These are phyloP conservation scores for Gephyroberyx darwinii DNA, from an alignment of 2,797 vertebrate species.

Conservation along the genomic window DNA sequence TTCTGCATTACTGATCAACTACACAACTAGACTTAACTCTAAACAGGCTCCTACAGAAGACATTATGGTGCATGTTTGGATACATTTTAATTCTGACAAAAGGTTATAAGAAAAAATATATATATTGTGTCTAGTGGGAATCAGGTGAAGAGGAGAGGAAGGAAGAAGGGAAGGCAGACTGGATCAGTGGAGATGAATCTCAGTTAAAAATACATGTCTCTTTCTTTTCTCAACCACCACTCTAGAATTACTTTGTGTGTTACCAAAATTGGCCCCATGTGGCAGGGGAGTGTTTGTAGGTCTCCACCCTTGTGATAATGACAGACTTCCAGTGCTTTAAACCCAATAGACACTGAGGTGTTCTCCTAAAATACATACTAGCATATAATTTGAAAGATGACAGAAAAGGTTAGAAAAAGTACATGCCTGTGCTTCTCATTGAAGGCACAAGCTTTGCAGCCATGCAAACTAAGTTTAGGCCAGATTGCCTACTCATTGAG, in stretches of 20 bases:
- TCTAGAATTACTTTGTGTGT: slow-evolving; percentile 59
- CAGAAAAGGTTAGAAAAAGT: slow-evolving; percentile 13
- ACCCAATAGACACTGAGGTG: slow-evolving; percentile 26
- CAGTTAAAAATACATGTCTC: slow-evolving; percentile 50
- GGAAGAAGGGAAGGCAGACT: not conserved
- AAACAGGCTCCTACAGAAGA: no score
- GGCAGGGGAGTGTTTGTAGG: slow-evolving; percentile 50
- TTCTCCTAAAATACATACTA: slow-evolving; percentile 27
- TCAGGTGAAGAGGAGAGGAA: not conserved
- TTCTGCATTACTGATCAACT: no score
- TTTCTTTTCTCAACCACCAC: slow-evolving; percentile 54
- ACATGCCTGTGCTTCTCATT: slow-evolving; percentile 14
- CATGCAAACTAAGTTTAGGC: not conserved
- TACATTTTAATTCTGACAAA: no score
- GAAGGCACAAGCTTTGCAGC: slow-evolving; percentile 3
- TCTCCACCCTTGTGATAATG: slow-evolving; percentile 75
- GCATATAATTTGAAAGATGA: slow-evolving; percentile 53
- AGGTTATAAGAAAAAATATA: not conserved
- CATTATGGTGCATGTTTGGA: no score
- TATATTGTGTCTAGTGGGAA: not conserved
- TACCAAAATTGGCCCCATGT: slow-evolving; percentile 57
- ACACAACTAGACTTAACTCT: no score
- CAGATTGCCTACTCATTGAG: slow-evolving; percentile 13
- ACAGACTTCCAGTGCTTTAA: slow-evolving; percentile 56
- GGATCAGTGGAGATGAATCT: slow-evolving; percentile 11